Evolutionary conservation across 2,888 invertebrate species (phyloP), one percentile per base, ranked within the genome.

Genomic region (Gymnosoma rotundatum): DNA sequence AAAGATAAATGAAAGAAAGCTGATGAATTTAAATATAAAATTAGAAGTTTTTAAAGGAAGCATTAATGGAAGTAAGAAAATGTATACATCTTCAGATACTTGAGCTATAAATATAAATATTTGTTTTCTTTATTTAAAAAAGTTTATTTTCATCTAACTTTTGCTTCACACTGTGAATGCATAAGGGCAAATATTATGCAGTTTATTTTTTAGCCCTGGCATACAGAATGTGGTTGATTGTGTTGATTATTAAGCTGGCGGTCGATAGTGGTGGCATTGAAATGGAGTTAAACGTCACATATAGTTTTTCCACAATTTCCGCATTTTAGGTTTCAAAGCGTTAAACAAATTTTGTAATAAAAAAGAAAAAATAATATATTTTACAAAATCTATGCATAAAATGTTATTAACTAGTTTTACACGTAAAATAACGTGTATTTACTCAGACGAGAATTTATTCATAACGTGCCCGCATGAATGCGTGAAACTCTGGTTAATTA

Each of bases 261-360:
- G 32, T 20, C 12, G 60, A 25, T 45, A 61, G 16, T 38, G 32
- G 61, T 54, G 60, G 20, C 75, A 78, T 74, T 78, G 78, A 66
- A 72, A 72, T 42, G 63, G 8, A 36, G 48, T 61, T 50, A 75
- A 78, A 79, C 79, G 83, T 79, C 75, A 79, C 54, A 48, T 16
- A 18, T 45, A 78, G 45, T 56, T 64, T 64, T 75, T 60, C 12
- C 64, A 75, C 56, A 66, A 75, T 76, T 76, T 83, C 83, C 83
- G 83, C 63, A 56, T 78, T 52, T 61, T 21, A 16, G 18, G 16
- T 70, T 70, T 66, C 16, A 36, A 32, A 60, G 63, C 4, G 45
- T 1, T 56, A 9, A 56, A 56, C 16, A 6, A 14, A 16, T 50
- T 69, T 61, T 32, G 12, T n/a, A 58, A 72, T 58, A 38, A 63